Conservation (phyloP, 2,797 vertebrate species). For the Sciurus vulgaris region DNA sequence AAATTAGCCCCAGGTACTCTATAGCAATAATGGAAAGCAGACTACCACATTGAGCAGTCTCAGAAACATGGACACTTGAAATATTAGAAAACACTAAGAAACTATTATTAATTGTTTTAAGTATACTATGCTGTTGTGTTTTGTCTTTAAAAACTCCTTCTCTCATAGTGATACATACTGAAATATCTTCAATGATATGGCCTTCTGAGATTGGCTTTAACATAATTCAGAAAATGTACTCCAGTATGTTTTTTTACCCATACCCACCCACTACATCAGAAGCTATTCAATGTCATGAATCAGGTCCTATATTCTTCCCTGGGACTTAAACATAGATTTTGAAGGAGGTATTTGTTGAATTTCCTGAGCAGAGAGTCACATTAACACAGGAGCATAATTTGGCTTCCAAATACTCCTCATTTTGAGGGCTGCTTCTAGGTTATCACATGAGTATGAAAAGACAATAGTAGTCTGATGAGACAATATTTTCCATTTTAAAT, state of each 20-base stretch:
- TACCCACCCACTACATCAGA: not conserved
- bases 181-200: not conserved
- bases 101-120: not conserved
- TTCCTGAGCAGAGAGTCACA: not conserved
- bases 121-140: not conserved
- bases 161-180: not conserved
- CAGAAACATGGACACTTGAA: not conserved
- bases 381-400: not conserved
- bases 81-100: conserved; percentile 14
- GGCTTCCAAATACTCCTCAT: not conserved
- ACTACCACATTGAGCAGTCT: not conserved
- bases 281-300: not conserved
- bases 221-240: not conserved
- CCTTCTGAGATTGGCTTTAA: not conserved
- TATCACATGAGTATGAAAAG: not conserved
- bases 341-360: not conserved
- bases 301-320: not conserved
- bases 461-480: not conserved
- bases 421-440: not conserved
- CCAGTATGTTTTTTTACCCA: not conserved
- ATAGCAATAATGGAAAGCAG: not conserved
- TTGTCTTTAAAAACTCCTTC: not conserved
- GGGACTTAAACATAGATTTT: not conserved
- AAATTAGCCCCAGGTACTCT: not conserved
- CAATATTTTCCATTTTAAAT: not conserved